phyloP scores from a whole-genome alignment of 2,888 invertebrate genomes.

The Endotricha flammealis region DNA sequence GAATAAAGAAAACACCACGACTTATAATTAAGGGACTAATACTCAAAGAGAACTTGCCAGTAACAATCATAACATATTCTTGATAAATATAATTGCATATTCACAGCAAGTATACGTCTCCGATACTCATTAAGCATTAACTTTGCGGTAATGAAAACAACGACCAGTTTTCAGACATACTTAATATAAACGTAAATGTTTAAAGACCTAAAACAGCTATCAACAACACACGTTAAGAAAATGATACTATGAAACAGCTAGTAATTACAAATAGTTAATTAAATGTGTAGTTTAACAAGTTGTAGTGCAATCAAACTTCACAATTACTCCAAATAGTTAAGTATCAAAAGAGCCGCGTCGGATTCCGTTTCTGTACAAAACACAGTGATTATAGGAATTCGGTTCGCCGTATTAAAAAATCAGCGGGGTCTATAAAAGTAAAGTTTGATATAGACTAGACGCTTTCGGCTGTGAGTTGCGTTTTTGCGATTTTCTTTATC shows the following conservation, averaged over 20 bases:
- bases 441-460: not conserved
- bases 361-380: slow-evolving; percentile 20
- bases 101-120: too few species aligned
- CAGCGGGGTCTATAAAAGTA: slow-evolving; percentile 2
- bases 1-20: too few species aligned
- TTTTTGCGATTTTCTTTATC: not conserved
- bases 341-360: slow-evolving; percentile 22
- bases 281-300: slow-evolving; percentile 16
- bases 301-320: slow-evolving; percentile 21
- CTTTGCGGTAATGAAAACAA: too few species aligned
- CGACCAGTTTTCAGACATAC: too few species aligned
- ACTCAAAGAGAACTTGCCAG: too few species aligned
- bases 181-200: too few species aligned
- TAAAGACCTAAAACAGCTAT: not conserved
- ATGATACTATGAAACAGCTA: slow-evolving; percentile 1
- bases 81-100: too few species aligned
- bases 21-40: too few species aligned
- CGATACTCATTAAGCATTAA: too few species aligned
- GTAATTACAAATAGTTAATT: slow-evolving; percentile 15
- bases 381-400: slow-evolving; percentile 20
- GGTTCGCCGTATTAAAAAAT: slow-evolving; percentile 22
- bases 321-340: slow-evolving; percentile 21
- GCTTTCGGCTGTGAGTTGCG: too few species aligned
- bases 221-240: not conserved
- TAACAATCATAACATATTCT: too few species aligned